Conservation (phyloP, 2,888 invertebrate species). For the Drosophila pseudotakahashii region DNA sequence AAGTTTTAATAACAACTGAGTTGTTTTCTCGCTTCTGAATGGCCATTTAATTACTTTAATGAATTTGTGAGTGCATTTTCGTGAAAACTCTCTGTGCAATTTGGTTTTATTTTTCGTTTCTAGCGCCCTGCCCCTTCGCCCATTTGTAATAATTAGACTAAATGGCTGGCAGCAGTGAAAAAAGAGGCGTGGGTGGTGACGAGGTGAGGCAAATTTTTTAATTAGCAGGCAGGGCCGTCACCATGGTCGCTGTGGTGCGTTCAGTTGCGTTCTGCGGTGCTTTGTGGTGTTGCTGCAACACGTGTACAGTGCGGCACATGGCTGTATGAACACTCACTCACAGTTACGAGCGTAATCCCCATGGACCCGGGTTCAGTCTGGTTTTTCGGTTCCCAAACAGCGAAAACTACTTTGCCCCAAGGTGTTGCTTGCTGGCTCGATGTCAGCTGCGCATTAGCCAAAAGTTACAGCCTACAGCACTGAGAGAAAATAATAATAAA, state of each 20-base stretch:
- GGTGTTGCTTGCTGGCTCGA: conserved; percentile 48
- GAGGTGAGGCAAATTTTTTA: conserved; percentile 61
- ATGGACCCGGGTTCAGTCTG: conserved; percentile 45
- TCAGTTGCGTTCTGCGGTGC: conserved; percentile 50
- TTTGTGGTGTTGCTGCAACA: conserved; percentile 61
- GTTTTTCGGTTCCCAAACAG: conserved; percentile 57
- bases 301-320: conserved; percentile 56
- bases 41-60: conserved; percentile 52
- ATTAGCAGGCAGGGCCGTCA: conserved; percentile 62
- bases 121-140: conserved; percentile 31
- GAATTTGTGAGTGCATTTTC: conserved; percentile 62
- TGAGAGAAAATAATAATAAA: neutral
- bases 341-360: conserved; percentile 54
- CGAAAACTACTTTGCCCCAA: conserved; percentile 76
- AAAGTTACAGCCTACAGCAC: conserved; percentile 15
- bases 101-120: conserved; percentile 18
- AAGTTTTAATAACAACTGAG: neutral
- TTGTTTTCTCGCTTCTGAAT: conserved; percentile 26
- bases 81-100: conserved; percentile 21
- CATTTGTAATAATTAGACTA: conserved; percentile 76
- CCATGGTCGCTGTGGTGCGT: conserved; percentile 45
- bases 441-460: conserved; percentile 75
- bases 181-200: conserved; percentile 31
- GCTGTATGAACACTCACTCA: conserved; percentile 28
- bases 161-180: conserved; percentile 47